Conservation (phyloP, 2,888 invertebrate species). For the Pyrochroa serraticornis region DNA sequence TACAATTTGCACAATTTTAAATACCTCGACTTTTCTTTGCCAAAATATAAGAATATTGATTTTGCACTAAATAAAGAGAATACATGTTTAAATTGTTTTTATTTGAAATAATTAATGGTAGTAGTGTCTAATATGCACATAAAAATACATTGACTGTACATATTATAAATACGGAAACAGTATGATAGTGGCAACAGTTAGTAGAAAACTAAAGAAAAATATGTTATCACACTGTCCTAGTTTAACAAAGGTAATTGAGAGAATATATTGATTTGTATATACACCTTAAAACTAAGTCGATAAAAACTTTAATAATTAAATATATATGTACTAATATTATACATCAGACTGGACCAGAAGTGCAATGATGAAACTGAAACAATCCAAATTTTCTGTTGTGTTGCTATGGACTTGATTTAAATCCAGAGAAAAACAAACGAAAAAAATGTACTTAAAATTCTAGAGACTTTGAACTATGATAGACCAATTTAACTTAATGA, state of each 20-base stretch:
- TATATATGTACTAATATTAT: constrained; percentile 36
- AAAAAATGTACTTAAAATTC: constrained; percentile 12
- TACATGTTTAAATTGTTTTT: constrained; percentile 14
- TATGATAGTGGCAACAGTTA: constrained; percentile 35
- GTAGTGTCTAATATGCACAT: constrained; percentile 45
- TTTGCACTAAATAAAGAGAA: constrained; percentile 15
- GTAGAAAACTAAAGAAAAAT: constrained; percentile 32
- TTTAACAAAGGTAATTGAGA: constrained; percentile 2
- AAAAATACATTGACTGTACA: constrained; percentile 49
- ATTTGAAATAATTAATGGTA: constrained; percentile 36
- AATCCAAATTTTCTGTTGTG: constrained; percentile 11
- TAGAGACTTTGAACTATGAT: constrained; percentile 18
- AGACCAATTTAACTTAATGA: constrained; percentile 15
- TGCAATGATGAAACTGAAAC: constrained; percentile 12
- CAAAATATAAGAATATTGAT: too few relatives aligned
- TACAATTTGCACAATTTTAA: too few relatives aligned
- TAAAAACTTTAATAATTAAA: constrained; percentile 37
- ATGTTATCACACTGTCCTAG: constrained; percentile 38
- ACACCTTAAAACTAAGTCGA: constrained; percentile 33
- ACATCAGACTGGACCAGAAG: constrained; percentile 38
- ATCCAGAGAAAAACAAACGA: constrained; percentile 6
- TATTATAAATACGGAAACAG: constrained; percentile 41
- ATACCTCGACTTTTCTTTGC: too few relatives aligned
- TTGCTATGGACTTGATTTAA: background rate
- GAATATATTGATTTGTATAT: constrained; percentile 32